Evolutionary conservation across 2,113 vertebrate genomes (phyloP), one percentile per base, ranked within the genome.

Genomic region (Clarias macrocephalus): DNA sequence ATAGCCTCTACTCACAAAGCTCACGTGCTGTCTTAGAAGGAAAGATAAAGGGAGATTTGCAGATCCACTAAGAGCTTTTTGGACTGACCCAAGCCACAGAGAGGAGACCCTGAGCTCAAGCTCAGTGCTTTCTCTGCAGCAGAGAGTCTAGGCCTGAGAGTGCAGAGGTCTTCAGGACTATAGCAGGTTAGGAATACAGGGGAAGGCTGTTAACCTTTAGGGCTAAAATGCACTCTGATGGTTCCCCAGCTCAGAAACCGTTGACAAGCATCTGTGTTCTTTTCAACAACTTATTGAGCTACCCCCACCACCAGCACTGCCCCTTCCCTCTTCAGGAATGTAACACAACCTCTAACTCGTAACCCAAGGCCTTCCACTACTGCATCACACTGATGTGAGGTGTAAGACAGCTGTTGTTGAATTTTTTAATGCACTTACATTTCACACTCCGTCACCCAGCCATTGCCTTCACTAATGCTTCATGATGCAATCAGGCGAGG

Each of bases 251-350:
- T 95, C 92, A 90, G 92, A 91, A 92, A 94, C 95, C 96, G 97
- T 96, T 98, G 97, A 98, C 97, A 97, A 97, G 96, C 86, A 88
- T 96, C 96, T 97, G 96, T 95, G 93, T 97, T 97, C 96, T 97
- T 99, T 97, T 99, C 97, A 99, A 95, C 97, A 97, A 96, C 96
- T 95, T 95, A 93, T 95, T 95, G 95, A 97, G 95, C 95, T 94
- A 84, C 92, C 91, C 89, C 91, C 90, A 87, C 52, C 37, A 76
- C 73, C 77, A 75, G 62, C 66, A 48, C 84, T 81, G 62, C 85
- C 88, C 70, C 80, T 92, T 94, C 95, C 94, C 94, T 93, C 93
- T 92, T 91, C 94, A 96, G 96, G 96, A 98, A 99, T 97, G 97
- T 95, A 95, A 95, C 95, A 94, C 94, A 96, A 95, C 96, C 95